Conservation (phyloP, 2,888 invertebrate genomes). For the Neoscelio sp. region DNA sequence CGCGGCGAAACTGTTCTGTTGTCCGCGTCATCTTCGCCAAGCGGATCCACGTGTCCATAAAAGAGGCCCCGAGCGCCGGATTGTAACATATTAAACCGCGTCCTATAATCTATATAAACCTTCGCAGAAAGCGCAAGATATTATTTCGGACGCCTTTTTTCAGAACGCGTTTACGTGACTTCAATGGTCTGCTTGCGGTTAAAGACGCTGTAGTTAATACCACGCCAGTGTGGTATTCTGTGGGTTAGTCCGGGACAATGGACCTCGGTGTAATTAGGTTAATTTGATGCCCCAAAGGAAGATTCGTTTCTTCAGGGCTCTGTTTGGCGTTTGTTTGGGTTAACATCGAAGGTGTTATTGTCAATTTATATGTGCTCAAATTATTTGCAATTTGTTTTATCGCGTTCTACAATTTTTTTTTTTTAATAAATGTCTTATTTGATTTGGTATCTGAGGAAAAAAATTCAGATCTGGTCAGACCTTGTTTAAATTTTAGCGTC, state of each 20-base stretch:
- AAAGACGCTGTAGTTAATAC: conserved; percentile 16
- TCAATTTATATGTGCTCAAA: too few relatives aligned
- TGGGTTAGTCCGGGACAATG: conserved; percentile 43
- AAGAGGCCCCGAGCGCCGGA: conserved; percentile 29
- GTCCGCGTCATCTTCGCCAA: conserved; percentile 63
- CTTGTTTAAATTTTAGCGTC: too few relatives aligned
- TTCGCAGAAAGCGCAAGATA: conserved; percentile 31
- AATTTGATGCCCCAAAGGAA: conserved; percentile 1
- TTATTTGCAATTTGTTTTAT: too few relatives aligned
- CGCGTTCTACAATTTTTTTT: too few relatives aligned
- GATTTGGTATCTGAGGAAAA: too few relatives aligned
- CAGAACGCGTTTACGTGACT: conserved; percentile 41
- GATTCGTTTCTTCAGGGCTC: conserved; percentile 4
- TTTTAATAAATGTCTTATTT: too few relatives aligned
- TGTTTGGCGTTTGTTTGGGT: conserved; percentile 13
- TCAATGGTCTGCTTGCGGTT: conserved; percentile 1
- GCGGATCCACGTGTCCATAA: conserved; percentile 63
- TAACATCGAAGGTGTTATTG: neutral
- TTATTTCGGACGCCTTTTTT: conserved; percentile 27
- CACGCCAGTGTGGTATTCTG: too few relatives aligned
- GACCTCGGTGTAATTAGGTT: conserved; percentile 9
- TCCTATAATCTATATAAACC: conserved; percentile 19
- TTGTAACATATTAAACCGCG: conserved; percentile 37
- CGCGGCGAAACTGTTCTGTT: conserved; percentile 66
- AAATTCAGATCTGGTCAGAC: too few relatives aligned